phyloP scores from a whole-genome alignment of 2,888 invertebrate genomes.

The Dynastes grantii region DNA sequence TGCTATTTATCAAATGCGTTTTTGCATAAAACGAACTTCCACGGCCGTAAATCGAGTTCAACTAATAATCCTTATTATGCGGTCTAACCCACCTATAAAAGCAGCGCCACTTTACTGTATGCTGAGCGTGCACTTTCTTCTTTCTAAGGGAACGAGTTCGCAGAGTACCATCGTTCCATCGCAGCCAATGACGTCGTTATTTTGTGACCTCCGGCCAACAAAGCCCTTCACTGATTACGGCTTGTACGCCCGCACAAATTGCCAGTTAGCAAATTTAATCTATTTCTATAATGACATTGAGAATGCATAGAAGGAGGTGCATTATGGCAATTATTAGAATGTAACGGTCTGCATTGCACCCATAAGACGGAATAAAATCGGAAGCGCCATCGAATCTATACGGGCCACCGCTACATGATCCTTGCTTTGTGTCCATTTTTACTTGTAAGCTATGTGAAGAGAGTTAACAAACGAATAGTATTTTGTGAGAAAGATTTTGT shows the following conservation, averaged over 20 bases:
- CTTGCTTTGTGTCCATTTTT: too few species aligned
- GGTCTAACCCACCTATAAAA: slow-evolving; percentile 7
- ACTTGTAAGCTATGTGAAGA: too few species aligned
- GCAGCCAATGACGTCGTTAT: slow-evolving; percentile 40
- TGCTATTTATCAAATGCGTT: neutral
- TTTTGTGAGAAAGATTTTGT: too few species aligned
- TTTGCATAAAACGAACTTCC: slow-evolving; percentile 9
- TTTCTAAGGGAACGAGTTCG: slow-evolving; percentile 20
- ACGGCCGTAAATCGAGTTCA: slow-evolving; percentile 12
- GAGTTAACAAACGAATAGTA: too few species aligned
- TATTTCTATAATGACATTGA: slow-evolving; percentile 41
- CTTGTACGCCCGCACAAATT: slow-evolving; percentile 22
- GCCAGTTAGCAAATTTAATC: slow-evolving; percentile 45
- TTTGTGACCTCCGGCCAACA: slow-evolving; percentile 37
- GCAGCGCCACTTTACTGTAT: slow-evolving; percentile 9
- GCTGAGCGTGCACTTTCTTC: slow-evolving; percentile 27
- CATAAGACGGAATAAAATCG: neutral
- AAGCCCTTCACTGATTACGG: slow-evolving; percentile 30
- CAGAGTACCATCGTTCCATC: slow-evolving; percentile 27
- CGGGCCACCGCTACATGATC: too few species aligned
- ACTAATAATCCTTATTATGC: slow-evolving; percentile 9
- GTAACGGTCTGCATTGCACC: slow-evolving; percentile 31
- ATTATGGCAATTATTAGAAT: slow-evolving; percentile 18
- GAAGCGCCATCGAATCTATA: neutral
- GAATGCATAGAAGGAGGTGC: slow-evolving; percentile 20